These are phyloP conservation scores for Beroe forskalii DNA, from an alignment of 37 sponge, comb jelly and placozoan genomes.

Conservation along the genomic window DNA sequence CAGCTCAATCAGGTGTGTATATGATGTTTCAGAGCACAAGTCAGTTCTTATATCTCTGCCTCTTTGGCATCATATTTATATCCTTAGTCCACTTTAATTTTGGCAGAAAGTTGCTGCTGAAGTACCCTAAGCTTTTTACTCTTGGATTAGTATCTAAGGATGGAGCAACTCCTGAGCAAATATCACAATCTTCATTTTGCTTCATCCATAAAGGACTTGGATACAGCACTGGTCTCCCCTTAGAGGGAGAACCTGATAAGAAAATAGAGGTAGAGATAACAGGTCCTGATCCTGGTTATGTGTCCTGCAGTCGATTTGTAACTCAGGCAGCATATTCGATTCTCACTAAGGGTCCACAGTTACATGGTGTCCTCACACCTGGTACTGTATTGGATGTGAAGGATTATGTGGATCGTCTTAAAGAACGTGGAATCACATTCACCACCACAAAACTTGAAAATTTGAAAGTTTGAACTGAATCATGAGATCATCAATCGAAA, in stretches of 20 bases:
- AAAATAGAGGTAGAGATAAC: background rate
- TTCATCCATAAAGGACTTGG: background rate
- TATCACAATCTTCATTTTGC: slow-evolving; percentile 6
- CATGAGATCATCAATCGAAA: background rate
- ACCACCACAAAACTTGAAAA: background rate
- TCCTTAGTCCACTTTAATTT: background rate
- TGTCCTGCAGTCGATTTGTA: slow-evolving; percentile 35
- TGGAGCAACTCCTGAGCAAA: slow-evolving; percentile 14
- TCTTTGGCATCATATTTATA: background rate
- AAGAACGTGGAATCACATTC: background rate
- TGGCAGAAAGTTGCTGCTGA: slow-evolving; percentile 19
- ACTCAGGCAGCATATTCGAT: slow-evolving; percentile 33
- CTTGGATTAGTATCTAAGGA: background rate
- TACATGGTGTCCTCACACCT: background rate
- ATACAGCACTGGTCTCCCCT: background rate
- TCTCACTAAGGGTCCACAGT: background rate
- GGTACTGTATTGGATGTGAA: background rate
- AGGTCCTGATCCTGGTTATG: slow-evolving; percentile 36
- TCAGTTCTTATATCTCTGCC: background rate
- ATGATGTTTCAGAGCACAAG: slow-evolving; percentile 9
- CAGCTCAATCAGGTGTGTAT: slow-evolving; percentile 11
- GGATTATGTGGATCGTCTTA: background rate
- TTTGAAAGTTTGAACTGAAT: background rate
- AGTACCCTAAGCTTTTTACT: slow-evolving; percentile 4
- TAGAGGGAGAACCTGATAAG: slow-evolving; percentile 15